A percentile compares a stretch with the other conserved stretches of the same genome.
These are phyloP conservation scores for Dastarcus helophoroides DNA, from an alignment of 2,888 invertebrate genomes.

Conservation along the genomic window DNA sequence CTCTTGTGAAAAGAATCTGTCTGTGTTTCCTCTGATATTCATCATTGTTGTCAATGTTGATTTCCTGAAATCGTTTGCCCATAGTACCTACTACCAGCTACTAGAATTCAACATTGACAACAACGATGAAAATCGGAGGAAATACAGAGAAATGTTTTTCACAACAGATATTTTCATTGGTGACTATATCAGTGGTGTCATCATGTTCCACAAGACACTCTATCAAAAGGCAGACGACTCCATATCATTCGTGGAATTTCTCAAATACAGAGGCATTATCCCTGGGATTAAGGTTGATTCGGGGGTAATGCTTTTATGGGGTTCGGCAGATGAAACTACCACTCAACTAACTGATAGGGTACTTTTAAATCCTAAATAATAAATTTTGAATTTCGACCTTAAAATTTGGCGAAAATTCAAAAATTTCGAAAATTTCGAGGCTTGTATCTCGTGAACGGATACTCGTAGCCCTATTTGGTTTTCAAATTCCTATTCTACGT, in stretches of 20 bases:
- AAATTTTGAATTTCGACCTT: too few relatives aligned
- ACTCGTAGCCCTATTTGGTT: too few relatives aligned
- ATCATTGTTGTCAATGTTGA: constrained; percentile 86
- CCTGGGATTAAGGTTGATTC: constrained; percentile 97
- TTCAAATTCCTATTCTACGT: too few relatives aligned
- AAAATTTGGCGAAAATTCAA: too few relatives aligned
- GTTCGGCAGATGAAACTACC: constrained; percentile 90
- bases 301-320: constrained; percentile 88
- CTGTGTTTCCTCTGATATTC: constrained; percentile 61
- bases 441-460: too few relatives aligned
- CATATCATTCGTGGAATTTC: constrained; percentile 68
- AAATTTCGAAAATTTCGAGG: too few relatives aligned
- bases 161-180: constrained; percentile 51
- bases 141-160: constrained; percentile 73
- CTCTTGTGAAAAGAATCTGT: constrained; percentile 80
- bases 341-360: too few relatives aligned
- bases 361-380: too few relatives aligned
- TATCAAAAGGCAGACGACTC: constrained; percentile 92
- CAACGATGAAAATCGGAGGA: constrained; percentile 72
- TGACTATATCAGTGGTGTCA: constrained; percentile 90
- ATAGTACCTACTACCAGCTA: constrained; percentile 83
- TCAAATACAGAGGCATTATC: constrained; percentile 83
- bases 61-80: constrained; percentile 78
- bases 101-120: constrained; percentile 85
- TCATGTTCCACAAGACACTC: constrained; percentile 96